Evolutionary conservation across 2,888 invertebrate genomes (phyloP).

Genomic region (Eumacrocentrus americanus): DNA sequence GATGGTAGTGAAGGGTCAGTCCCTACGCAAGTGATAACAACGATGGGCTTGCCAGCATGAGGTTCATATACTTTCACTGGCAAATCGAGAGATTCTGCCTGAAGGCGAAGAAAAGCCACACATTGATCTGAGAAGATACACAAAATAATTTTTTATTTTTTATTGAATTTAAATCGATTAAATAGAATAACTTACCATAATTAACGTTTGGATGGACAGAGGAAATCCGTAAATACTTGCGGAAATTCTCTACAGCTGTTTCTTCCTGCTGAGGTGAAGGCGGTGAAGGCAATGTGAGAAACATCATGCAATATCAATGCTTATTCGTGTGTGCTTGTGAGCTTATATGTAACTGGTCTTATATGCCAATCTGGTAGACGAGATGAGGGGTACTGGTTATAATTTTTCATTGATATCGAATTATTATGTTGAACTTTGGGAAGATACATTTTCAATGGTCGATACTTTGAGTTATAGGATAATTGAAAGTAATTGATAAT

Average conservation of each 20-base stretch:
- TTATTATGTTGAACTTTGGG: not conserved
- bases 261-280: conserved; percentile 54
- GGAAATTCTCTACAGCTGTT: conserved; percentile 76
- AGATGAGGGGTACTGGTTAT: too few species aligned
- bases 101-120: conserved; percentile 74
- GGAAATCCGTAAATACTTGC: conserved; percentile 84
- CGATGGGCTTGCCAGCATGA: conserved; percentile 76
- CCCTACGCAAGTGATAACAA: conserved; percentile 84
- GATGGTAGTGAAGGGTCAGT: conserved; percentile 72
- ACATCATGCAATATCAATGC: too few species aligned
- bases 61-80: conserved; percentile 69
- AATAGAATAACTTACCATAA: conserved; percentile 71
- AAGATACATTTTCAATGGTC: too few species aligned
- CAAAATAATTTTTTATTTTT: not conserved
- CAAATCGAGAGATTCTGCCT: conserved; percentile 75
- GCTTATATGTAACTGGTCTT: too few species aligned
- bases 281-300: conserved; percentile 41
- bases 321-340: conserved; percentile 29
- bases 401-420: not conserved
- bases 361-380: too few species aligned
- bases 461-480: not conserved
- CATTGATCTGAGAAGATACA: conserved; percentile 70
- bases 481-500: not conserved
- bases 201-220: conserved; percentile 87
- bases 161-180: not conserved